These are phyloP conservation scores for Seison nebaliae DNA, from an alignment of 1,140 invertebrate species.

Conservation along the genomic window DNA sequence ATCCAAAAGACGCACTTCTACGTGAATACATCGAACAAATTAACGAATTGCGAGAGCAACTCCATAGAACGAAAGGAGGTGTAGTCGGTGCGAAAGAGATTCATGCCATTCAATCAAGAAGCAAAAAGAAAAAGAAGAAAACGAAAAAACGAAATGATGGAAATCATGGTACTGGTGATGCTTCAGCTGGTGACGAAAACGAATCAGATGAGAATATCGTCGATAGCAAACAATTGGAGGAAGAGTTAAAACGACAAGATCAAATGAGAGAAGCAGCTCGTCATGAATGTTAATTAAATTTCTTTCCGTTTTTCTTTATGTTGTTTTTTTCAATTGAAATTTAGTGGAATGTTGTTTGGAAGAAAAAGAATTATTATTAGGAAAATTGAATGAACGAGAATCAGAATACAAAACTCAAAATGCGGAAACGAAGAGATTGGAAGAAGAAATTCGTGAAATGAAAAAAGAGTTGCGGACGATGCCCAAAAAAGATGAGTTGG, in stretches of 20 bases:
- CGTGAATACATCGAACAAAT: constrained; percentile 28
- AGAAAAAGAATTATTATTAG: constrained; percentile 36
- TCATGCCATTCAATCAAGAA: too few relatives aligned
- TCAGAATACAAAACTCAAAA: constrained; percentile 15
- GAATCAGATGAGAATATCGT: constrained; percentile 19
- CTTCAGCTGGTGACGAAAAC: constrained; percentile 3
- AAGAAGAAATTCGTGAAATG: constrained; percentile 17
- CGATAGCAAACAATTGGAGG: constrained; percentile 26
- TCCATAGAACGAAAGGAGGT: too few relatives aligned
- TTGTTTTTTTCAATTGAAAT: neutral
- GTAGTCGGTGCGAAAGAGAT: too few relatives aligned
- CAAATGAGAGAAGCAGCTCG: constrained; percentile 32
- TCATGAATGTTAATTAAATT: constrained; percentile 32
- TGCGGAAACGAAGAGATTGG: constrained; percentile 46
- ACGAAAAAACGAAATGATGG: constrained; percentile 14
- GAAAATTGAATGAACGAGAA: constrained; percentile 29
- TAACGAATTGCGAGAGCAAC: constrained; percentile 23
- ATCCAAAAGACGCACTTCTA: constrained; percentile 50
- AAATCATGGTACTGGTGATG: constrained; percentile 16
- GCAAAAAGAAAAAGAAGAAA: too few relatives aligned
- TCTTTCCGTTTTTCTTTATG: constrained; percentile 27
- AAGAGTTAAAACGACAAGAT: constrained; percentile 29
- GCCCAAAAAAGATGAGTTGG: constrained; percentile 14
- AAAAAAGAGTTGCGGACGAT: constrained; percentile 3
- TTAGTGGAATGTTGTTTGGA: constrained; percentile 13